Base-by-base conservation (phyloP, 2,888 invertebrate species). In the Sphinx pinastri region DNA sequence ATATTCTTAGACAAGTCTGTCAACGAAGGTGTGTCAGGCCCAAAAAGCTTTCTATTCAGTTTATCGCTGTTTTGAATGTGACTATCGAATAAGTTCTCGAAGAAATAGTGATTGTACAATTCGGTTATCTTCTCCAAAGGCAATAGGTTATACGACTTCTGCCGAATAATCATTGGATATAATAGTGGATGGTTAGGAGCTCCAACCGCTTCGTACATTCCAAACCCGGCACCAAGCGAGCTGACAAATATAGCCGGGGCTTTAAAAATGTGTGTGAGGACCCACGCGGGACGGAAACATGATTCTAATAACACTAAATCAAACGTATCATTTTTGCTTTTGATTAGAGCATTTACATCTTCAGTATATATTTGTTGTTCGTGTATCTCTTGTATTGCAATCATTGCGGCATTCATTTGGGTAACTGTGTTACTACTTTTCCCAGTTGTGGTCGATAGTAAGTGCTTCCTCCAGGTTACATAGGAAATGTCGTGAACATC, bases 161-260 rank as follows among this genome's bases (percentile, higher is more conserved):
- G 74, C 0, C 70, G 70, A 0, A 78, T 7, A 0, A 16, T 4
- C 7, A 67, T 68, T 13, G 87, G 88, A 69, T 84, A 83, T 2
- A 86, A 38, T 0, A 84, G n/a, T 0, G 84, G 84, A 73, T 88
- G 84, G 2, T 57, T 68, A 0, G 83, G 76, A 5, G 79, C 77
- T 7, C 87, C 84, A 0, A 85, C 47, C 0, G 69, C 58, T 38
- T 82, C 76, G 25, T 57, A 57, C 12, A 57, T 25, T 10, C 75
- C 73, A n/a, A 55, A 51, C 0, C 60, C 69, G 4, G 13, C 76
- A 0, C 84, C 84, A 1, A 86, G 78, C 0, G 89, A 88, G 74
- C 86, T 87, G 0, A 90, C 71, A 68, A 80, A 78, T 14, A 90
- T 89, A 0, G 83, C 79, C 2, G 90, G 88, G 0, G 74, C 84